Base-by-base conservation (phyloP, 2,113 vertebrate genomes). In the Notechis scutatus region DNA sequence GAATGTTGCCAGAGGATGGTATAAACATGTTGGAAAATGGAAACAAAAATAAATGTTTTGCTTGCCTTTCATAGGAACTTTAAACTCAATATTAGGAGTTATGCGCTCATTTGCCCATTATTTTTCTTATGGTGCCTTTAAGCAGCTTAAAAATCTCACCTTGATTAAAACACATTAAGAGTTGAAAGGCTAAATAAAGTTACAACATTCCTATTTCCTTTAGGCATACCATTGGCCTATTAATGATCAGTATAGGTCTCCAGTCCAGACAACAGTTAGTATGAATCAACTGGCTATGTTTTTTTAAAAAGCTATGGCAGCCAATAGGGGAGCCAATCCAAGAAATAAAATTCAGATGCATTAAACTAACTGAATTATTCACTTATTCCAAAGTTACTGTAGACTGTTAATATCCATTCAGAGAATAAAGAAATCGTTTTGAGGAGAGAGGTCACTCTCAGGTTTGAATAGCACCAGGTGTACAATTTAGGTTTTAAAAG, bases 401-500 rank as follows among this genome's bases (percentile, higher is more conserved):
- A 94, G 50, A 14, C 15, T 88, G 21, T n/a, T 93, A 93, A 85
- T 34, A 11, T n/a, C 29, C 89, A 14, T 20, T 39, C 3, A 94
- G 54, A 74, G 42, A 93, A 45, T 39, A 34, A 92, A 95, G 64
- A 0, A 50, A 0, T 74, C 85, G 39, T 21, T 50, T 11, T 10
- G 93, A 92, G 93, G 50, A 92, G 64, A 85, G 64, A 85, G 24
- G 85, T 24, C 26, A 61, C 93, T 92, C 90, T 81, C 85, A 92
- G 64, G 39, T 56, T 59, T 0, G 0, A 34, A 57, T 26, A 4
- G 56, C 45, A 91, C 95, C 90, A 81, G 18, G 89, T 90, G 94
- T 89, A 87, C 85, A 93, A 91, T 93, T 94, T 92, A 91, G 34
- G n/a, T 96, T 94, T 90, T 95, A 88, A 34, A 92, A 94, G 91